Evolutionary conservation across 2,888 invertebrate species (phyloP).

Genomic region (Eupithecia exiguata): DNA sequence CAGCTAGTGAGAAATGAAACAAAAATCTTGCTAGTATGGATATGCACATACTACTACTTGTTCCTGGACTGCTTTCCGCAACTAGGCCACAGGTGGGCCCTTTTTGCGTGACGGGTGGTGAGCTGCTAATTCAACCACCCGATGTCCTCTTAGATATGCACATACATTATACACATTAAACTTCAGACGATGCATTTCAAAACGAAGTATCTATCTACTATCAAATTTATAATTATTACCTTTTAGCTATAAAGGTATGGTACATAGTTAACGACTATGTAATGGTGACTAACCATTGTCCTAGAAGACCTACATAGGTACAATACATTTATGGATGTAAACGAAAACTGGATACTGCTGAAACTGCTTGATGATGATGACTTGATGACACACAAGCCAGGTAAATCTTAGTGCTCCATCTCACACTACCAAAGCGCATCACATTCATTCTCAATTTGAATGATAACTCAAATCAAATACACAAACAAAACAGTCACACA

Average conservation of each 20-base stretch:
- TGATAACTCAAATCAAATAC: slow-evolving; percentile 15
- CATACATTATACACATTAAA: too few relatives aligned
- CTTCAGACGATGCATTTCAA: not conserved
- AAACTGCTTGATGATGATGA: not conserved
- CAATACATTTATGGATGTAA: not conserved
- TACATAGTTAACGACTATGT: not conserved
- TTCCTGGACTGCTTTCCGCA: too few relatives aligned
- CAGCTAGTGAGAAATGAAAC: not conserved
- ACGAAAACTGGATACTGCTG: not conserved
- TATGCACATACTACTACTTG: too few relatives aligned
- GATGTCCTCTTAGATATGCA: too few relatives aligned
- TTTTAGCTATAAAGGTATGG: not conserved
- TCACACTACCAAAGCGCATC: not conserved
- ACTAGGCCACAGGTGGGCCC: too few relatives aligned
- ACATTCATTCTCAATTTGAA: slow-evolving; percentile 7
- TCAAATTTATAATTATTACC: not conserved
- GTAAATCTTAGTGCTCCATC: not conserved
- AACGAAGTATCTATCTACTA: not conserved
- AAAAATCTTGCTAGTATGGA: too few relatives aligned
- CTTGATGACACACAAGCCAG: not conserved
- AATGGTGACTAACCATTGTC: not conserved
- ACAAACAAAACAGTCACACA: slow-evolving; percentile 22
- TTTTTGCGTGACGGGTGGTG: too few relatives aligned
- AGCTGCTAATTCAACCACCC: too few relatives aligned
- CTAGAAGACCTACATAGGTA: not conserved